Evolutionary conservation across 2,888 invertebrate species (phyloP), one percentile per base, ranked within the genome.

Genomic region (Thera britannica): DNA sequence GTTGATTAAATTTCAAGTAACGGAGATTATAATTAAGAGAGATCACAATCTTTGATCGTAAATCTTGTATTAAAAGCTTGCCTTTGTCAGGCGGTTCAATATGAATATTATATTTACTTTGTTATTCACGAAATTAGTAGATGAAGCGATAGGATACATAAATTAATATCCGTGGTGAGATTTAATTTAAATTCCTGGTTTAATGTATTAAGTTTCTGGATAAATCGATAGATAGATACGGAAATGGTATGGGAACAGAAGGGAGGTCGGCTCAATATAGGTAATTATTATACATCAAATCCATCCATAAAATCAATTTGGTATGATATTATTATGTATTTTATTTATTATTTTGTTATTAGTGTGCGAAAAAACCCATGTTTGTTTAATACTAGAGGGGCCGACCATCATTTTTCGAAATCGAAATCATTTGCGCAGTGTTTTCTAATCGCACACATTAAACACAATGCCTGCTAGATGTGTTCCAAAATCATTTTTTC

Each of bases 1-100:
- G 73, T 83, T 85, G 81, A 89, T 89, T 88, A 85, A 84, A 88
- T 88, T 89, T 89, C 84, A 87, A 76, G 72, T 78, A 79, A 78
- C 79, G 78, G 77, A 83, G 79, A 76, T 77, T 81, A 84, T 84
- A 87, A 88, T 90, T 86, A 87, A 76, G 73, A 35, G 41, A 68
- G 82, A 83, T 84, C 73, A 78, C 58, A 58, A 84, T 83, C 82
- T 79, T 52, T 12, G 67, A 61, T 64, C 76, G 79, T 82, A 83
- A 80, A 83, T 83, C 81, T 78, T 72, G 36, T 65, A 67, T 62
- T 76, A 79, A 77, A 77, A 68, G 75, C 75, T 75, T 64, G 70
- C 72, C 60, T 57, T 70, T 63, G 60, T 57, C 55, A 65, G 56
- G n/a, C 58, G 52, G 44, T 58, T 71, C 56, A 68, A 68, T 68